Base-by-base conservation (phyloP, 2,888 invertebrate species). In the Lobophora halterata region DNA sequence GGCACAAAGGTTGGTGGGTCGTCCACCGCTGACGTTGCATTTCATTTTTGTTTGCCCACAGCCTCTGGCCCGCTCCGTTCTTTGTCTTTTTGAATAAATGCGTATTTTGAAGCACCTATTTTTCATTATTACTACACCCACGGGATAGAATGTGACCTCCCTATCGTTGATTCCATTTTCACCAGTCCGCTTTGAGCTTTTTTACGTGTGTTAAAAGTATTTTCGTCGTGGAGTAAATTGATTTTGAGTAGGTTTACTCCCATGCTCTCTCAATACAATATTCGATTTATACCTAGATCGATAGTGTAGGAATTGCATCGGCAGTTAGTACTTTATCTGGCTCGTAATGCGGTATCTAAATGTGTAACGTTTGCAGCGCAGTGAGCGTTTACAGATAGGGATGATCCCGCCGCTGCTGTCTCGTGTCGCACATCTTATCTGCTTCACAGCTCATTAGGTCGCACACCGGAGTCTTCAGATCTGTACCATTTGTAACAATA, bases 361-460 rank as follows among this genome's bases (percentile, higher is more conserved):
- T 55, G 52, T 60, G 56, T 61, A 58, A 59, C 40, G 55, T 64
- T 69, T 58, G 62, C 56, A 55, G 61, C 63, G 72, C 68, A 70
- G 63, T 71, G 72, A 79, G 67, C 69, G 69, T 70, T 72, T 55
- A 67, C 58, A 78, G 79, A 82, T 81, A 79, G 70, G 71, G 70
- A 67, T 73, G 77, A 82, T 81, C 73, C 73, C 72, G 75, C 72
- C 71, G 72, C 73, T 71, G 75, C 72, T 71, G 72, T 64, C 71
- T 73, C 61, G 61, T 68, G 71, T 68, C 67, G 71, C 69, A 57
- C 71, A 76, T 78, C 88, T 88, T 89, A 89, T 89, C 89, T 88
- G 69, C 76, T 89, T 90, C 85, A 89, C 88, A 80, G 83, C 80
- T 87, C 88, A 88, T 88, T 88, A 87, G 79, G 74, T 74, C 65